Base-by-base conservation (phyloP, 2,888 invertebrate species). In the Zaprionus obscuricornis region DNA sequence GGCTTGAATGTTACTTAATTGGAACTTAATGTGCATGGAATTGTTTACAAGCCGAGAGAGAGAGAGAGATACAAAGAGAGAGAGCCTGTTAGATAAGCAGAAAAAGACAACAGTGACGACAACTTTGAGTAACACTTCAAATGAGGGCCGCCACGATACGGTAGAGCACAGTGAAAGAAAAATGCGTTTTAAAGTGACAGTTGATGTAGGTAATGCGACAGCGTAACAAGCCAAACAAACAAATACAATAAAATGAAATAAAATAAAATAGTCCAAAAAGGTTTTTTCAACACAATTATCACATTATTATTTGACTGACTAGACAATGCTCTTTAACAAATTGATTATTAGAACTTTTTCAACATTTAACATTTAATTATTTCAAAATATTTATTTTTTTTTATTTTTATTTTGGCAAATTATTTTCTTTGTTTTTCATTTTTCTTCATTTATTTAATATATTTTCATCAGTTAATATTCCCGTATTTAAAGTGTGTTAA, bases 121-220 rank as follows among this genome's bases (percentile, higher is more conserved):
- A 75, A 81, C 75, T 67, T 60, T 71, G 62, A 85, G 64, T 60
- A 71, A 66, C 74, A 78, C 85, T 85, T 78, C 59, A 64, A 60
- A 50, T 24, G 33, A 14, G 47, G 11, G 22, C 18, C 22, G 31
- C 43, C 13, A 46, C 31, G 39, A 52, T 36, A 20, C n/a, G 52
- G 42, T 36, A 46, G 31, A 36, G 56, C 40, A 20, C n/a, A 55
- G 42, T 36, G 50, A 55, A 77, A 74, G 74, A 82, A 82, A 85
- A 78, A 78, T 81, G 77, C 85, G 82, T 78, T 85, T 82, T 78
- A 85, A 85, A 82, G 78, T 78, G 85, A 85, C 83, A 74, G 68
- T 77, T 85, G 74, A 77, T 77, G 71, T 84, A 84, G 77, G 77
- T 77, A 77, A 83, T 79, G 64, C 81, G 84, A 77, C 77, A 83